These are phyloP conservation scores for Diarsia brunnea DNA, from an alignment of 2,888 invertebrate genomes.

Conservation along the genomic window DNA sequence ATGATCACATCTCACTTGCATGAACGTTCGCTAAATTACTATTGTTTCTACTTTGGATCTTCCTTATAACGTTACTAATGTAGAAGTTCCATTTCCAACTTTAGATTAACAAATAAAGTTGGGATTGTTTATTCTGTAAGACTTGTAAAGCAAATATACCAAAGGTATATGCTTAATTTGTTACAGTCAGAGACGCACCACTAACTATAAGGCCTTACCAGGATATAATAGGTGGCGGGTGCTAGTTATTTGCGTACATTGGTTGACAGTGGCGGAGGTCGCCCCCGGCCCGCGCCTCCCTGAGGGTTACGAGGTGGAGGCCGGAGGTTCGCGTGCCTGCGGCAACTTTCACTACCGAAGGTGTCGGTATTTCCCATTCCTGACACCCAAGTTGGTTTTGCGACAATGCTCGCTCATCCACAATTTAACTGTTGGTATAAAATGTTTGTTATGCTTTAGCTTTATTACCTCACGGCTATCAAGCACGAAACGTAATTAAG, in stretches of 20 bases:
- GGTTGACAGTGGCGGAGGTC: slow-evolving; percentile 18
- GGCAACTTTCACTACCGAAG: slow-evolving; percentile 63
- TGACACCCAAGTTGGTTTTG: slow-evolving; percentile 64
- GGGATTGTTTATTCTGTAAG: slow-evolving; percentile 15
- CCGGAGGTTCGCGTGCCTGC: slow-evolving; percentile 65
- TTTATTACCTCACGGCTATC: slow-evolving; percentile 11
- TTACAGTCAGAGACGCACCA: slow-evolving; percentile 26
- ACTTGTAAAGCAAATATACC: background rate
- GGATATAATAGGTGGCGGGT: slow-evolving; percentile 26
- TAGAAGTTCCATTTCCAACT: slow-evolving; percentile 23
- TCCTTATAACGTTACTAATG: slow-evolving; percentile 10
- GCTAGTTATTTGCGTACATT: slow-evolving; percentile 16
- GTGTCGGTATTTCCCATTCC: slow-evolving; percentile 67
- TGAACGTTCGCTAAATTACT: slow-evolving; percentile 39
- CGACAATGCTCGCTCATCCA: slow-evolving; percentile 57
- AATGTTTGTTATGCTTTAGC: slow-evolving; percentile 31
- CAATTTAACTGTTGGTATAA: slow-evolving; percentile 50
- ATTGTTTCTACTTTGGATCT: slow-evolving; percentile 44
- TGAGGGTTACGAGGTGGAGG: slow-evolving; percentile 24
- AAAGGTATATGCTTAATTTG: slow-evolving; percentile 1
- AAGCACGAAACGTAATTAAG: slow-evolving; percentile 24
- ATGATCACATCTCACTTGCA: slow-evolving; percentile 49
- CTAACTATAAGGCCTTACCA: slow-evolving; percentile 24
- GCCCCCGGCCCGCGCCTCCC: background rate
- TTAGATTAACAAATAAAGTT: slow-evolving; percentile 38